Evolutionary conservation across 2,113 vertebrate species (phyloP).

Genomic region (Podarcis raffonei): DNA sequence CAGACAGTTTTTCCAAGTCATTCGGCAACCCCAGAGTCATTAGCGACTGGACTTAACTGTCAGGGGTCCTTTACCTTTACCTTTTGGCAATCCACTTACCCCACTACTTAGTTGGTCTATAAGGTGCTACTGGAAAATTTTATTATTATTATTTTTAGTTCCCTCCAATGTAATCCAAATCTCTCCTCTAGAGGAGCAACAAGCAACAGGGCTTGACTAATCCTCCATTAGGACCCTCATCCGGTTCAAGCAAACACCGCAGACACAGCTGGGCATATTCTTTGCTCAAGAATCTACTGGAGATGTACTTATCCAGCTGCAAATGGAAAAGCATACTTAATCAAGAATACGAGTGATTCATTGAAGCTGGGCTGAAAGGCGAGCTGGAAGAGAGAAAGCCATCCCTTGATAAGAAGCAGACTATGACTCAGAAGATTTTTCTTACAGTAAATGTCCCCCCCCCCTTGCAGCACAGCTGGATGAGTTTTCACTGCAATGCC

Average conservation of each 20-base stretch:
- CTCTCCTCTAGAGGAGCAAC: conserved; percentile 5
- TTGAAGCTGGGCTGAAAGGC: conserved; percentile 31
- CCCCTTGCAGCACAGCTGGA: neutral
- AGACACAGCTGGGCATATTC: conserved; percentile 29
- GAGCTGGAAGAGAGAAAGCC: neutral
- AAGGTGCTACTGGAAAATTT: too few species aligned
- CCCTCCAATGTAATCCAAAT: too few species aligned
- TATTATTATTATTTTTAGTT: neutral
- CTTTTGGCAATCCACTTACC: too few species aligned
- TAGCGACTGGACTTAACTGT: too few species aligned
- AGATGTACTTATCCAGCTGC: conserved; percentile 47
- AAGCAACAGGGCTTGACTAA: neutral
- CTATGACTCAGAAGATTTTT: conserved; percentile 16
- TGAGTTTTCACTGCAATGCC: neutral
- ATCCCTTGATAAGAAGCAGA: conserved; percentile 56
- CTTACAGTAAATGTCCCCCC: conserved; percentile 11
- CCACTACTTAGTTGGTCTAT: too few species aligned
- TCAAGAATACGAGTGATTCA: conserved; percentile 48
- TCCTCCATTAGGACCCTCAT: neutral
- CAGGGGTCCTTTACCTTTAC: too few species aligned
- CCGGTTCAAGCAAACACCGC: conserved; percentile 25
- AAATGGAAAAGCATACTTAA: conserved; percentile 43
- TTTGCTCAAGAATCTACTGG: neutral
- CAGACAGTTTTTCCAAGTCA: too few species aligned
- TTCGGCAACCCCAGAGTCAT: too few species aligned